These are phyloP conservation scores for Coenobita brevimanus DNA, from an alignment of 1,140 invertebrate genomes.

Conservation along the genomic window DNA sequence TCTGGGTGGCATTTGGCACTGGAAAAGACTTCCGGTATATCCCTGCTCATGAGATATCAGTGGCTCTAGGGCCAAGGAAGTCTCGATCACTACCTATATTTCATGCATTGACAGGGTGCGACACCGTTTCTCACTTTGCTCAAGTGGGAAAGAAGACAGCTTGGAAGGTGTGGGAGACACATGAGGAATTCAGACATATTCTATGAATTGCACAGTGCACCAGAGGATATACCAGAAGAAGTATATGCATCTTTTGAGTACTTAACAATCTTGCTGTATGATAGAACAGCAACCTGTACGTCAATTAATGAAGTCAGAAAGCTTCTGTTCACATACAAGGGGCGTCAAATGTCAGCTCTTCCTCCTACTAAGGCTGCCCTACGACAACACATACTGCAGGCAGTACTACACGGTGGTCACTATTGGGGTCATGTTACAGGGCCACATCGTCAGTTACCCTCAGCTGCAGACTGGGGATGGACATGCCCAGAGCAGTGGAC, in stretches of 20 bases:
- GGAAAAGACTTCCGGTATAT: slow-evolving; percentile 33
- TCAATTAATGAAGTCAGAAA: too few species aligned
- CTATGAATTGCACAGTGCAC: too few species aligned
- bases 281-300: too few species aligned
- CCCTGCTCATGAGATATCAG: slow-evolving; percentile 27
- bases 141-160: background rate
- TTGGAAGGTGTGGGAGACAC: background rate
- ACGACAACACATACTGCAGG: background rate
- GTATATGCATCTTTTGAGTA: too few species aligned
- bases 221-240: too few species aligned
- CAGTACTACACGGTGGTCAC: slow-evolving; percentile 22
- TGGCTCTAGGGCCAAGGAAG: background rate
- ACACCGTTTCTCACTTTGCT: background rate
- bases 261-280: too few species aligned
- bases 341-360: background rate
- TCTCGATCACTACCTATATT: slow-evolving; percentile 12
- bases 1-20: slow-evolving; percentile 14
- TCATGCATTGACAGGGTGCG: slow-evolving; percentile 11
- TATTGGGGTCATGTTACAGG: background rate
- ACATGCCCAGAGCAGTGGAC: background rate
- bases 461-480: slow-evolving; percentile 33
- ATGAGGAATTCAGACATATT: background rate
- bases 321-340: too few species aligned
- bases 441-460: background rate
- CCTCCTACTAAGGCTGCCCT: slow-evolving; percentile 15